Evolutionary conservation across 92 coral and sea anemone species (phyloP).

Genomic region (Bergia puertoricense): DNA sequence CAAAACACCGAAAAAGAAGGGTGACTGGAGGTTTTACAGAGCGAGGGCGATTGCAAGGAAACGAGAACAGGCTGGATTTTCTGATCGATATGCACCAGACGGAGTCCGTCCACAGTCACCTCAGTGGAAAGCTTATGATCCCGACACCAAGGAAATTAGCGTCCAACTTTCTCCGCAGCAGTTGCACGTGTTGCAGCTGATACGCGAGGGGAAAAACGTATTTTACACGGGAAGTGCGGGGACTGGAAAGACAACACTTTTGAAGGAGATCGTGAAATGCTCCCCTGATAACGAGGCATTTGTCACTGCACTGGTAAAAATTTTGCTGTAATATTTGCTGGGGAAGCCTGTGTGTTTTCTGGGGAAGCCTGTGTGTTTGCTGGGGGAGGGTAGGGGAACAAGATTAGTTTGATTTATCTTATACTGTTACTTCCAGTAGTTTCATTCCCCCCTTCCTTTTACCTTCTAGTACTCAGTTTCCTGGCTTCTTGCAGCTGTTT

Average conservation of each 20-base stretch:
- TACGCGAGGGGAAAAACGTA: slow-evolving; percentile 66
- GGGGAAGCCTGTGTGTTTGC: too few species aligned
- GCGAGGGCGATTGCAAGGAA: slow-evolving; percentile 4
- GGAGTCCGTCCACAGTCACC: background rate
- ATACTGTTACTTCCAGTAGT: too few species aligned
- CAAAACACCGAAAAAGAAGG: background rate
- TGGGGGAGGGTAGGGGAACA: too few species aligned
- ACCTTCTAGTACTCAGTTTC: too few species aligned
- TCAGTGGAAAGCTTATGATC: slow-evolving; percentile 47
- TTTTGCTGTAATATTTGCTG: too few species aligned
- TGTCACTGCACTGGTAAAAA: slow-evolving; percentile 65
- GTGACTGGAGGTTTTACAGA: slow-evolving; percentile 22
- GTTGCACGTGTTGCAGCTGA: slow-evolving; percentile 49
- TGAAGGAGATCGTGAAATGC: slow-evolving; percentile 60
- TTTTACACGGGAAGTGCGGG: slow-evolving; percentile 72
- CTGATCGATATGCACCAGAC: background rate
- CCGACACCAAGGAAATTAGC: slow-evolving; percentile 27
- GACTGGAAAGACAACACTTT: slow-evolving; percentile 64
- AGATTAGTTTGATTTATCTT: too few species aligned
- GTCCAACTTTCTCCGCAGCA: slow-evolving; percentile 58
- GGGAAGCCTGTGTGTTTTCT: too few species aligned
- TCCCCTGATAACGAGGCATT: slow-evolving; percentile 53
- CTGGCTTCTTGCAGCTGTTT: too few species aligned
- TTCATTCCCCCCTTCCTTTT: too few species aligned
- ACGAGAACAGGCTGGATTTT: background rate